Conservation (phyloP, 1,140 invertebrate genomes). For the Neelides sp. region DNA sequence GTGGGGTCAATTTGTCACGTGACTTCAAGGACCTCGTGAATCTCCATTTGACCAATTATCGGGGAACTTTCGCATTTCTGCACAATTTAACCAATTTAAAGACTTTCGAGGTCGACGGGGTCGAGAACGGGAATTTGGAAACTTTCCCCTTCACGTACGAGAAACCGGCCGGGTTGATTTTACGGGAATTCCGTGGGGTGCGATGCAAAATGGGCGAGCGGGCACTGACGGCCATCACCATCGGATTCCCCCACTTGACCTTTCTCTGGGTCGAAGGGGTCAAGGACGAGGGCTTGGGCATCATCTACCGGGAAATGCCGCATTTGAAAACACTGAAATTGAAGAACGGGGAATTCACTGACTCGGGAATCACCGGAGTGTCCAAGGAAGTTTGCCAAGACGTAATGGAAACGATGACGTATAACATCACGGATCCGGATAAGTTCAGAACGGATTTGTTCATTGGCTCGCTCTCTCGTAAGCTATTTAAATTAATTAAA, state of each 20-base stretch:
- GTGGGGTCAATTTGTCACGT: too few species aligned
- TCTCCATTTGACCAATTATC: too few species aligned
- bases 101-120: too few species aligned
- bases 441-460: constrained; percentile 12
- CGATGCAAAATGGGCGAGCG: too few species aligned
- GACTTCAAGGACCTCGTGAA: too few species aligned
- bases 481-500: neutral
- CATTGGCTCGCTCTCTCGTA: constrained; percentile 13
- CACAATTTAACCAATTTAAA: too few species aligned
- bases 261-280: constrained; percentile 3
- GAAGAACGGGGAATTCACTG: constrained; percentile 4
- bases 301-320: constrained; percentile 16
- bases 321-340: constrained; percentile 9
- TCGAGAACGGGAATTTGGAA: too few species aligned
- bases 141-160: too few species aligned
- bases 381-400: constrained; percentile 12
- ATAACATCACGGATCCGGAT: constrained; percentile 11
- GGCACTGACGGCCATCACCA: too few species aligned
- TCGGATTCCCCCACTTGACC: constrained; percentile 10
- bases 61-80: too few species aligned
- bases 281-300: constrained; percentile 12
- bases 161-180: too few species aligned
- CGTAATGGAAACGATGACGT: constrained; percentile 14
- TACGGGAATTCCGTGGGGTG: too few species aligned
- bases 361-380: constrained; percentile 7